Percentiles rank a stretch among this genome's conserved stretches.
phyloP scores from a whole-genome alignment of 2,113 vertebrate species.

The Haemorhous mexicanus region DNA sequence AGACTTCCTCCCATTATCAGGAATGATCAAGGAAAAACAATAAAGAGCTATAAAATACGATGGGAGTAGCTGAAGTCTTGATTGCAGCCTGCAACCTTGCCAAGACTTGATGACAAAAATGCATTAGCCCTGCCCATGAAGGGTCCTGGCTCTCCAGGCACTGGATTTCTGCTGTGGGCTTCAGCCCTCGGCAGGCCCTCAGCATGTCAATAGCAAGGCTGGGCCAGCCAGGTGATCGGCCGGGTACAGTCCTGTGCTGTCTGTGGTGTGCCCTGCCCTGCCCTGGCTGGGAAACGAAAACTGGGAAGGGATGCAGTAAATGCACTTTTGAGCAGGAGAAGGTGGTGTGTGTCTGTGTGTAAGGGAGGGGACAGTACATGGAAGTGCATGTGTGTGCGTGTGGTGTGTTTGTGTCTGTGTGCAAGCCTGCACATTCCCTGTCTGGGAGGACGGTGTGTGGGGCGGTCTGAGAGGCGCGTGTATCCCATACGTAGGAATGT shows the following conservation, averaged over 20 bases:
- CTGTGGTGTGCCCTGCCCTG: too few relatives aligned
- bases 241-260: rapidly evolving
- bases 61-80: neutral
- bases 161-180: neutral
- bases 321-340: too few relatives aligned
- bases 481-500: neutral
- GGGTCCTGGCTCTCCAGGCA: neutral
- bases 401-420: neutral
- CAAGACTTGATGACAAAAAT: neutral
- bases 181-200: neutral
- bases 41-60: neutral
- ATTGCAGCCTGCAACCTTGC: neutral
- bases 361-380: neutral
- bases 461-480: neutral
- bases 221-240: neutral
- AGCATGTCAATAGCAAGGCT: rapidly evolving
- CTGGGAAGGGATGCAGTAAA: neutral
- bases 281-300: neutral
- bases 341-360: rapidly evolving
- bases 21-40: neutral
- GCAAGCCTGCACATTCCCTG: too few relatives aligned
- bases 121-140: neutral
- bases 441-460: neutral
- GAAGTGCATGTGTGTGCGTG: rapidly evolving
- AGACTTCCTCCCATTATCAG: neutral